Evolutionary conservation across 2,113 vertebrate species (phyloP), one percentile per base, ranked within the genome.

Genomic region (Coptodon bakossiorum): DNA sequence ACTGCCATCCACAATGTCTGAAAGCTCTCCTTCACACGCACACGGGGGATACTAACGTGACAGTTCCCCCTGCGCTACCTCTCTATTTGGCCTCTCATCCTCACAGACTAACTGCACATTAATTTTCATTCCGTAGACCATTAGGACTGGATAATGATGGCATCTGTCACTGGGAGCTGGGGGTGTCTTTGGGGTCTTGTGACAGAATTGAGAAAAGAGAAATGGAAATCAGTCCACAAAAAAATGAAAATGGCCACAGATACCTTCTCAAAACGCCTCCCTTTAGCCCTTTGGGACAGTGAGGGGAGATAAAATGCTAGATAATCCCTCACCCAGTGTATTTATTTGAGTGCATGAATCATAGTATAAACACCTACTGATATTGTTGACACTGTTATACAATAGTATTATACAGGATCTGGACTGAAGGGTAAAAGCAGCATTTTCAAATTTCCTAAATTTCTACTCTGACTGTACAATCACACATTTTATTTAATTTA

Each of bases 81-180:
- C 53, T 82, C 81, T 88, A 22, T 93, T 85, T 87, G 84, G 82
- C 84, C 86, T 81, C 84, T 86, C 85, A 83, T 94, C 90, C 80
- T 87, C 52, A 43, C 38, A 90, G 68, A 90, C 88, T 89, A 93
- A 85, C 80, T 86, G 81, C 87, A 86, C 90, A 91, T 91, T 92
- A 10, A 94, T 94, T 92, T 91, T 89, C 81, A 93, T 91, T 85
- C 73, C 85, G 29, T 31, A 54, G 50, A 84, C 91, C 82, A 90
- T 83, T 93, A 56, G 61, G 86, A 78, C 48, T 71, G 86, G 81
- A 57, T 91, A 91, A 91, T 94, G 93, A 93, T 86, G 84, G 89
- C 89, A 93, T 94, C 90, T 93, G 91, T 93, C 91, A 90, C 88
- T 89, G 61, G 87, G 82, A 82, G 71, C 50, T 76, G 54, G 54